Evolutionary conservation across 2,113 vertebrate genomes (phyloP).

Genomic region (Melanostigma gelatinosum): DNA sequence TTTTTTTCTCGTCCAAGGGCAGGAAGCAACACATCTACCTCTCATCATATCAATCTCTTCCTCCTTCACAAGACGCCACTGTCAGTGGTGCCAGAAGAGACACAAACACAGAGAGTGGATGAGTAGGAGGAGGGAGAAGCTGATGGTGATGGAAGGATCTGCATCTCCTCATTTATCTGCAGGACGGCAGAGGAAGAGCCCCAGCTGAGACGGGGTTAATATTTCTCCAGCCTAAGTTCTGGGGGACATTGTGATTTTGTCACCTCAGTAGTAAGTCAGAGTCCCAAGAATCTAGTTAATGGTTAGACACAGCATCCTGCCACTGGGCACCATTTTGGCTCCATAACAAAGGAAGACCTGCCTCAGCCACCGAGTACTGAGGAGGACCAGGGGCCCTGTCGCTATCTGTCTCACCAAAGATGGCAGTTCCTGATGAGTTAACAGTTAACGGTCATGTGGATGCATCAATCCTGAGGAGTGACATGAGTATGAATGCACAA

Average conservation of each 20-base stretch:
- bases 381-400: constrained; percentile 49
- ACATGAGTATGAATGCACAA: constrained; percentile 69
- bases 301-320: constrained; percentile 79
- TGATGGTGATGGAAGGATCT: constrained; percentile 74
- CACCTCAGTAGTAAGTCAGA: constrained; percentile 38
- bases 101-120: constrained; percentile 70
- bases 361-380: constrained; percentile 58
- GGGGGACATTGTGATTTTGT: constrained; percentile 58
- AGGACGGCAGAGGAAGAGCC: constrained; percentile 69
- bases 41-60: constrained; percentile 75
- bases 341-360: constrained; percentile 73
- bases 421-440: constrained; percentile 68
- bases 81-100: constrained; percentile 72
- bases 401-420: constrained; percentile 61
- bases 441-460: constrained; percentile 72
- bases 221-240: constrained; percentile 61
- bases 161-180: constrained; percentile 70
- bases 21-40: constrained; percentile 72
- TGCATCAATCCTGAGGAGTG: constrained; percentile 74
- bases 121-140: constrained; percentile 76
- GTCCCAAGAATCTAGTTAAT: constrained; percentile 76
- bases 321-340: constrained; percentile 60
- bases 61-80: constrained; percentile 66
- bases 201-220: constrained; percentile 75
- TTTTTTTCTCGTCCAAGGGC: constrained; percentile 53